Evolutionary conservation across 1,140 invertebrate genomes (phyloP), one percentile per base, ranked within the genome.

Genomic region (Ooceraea biroi): DNA sequence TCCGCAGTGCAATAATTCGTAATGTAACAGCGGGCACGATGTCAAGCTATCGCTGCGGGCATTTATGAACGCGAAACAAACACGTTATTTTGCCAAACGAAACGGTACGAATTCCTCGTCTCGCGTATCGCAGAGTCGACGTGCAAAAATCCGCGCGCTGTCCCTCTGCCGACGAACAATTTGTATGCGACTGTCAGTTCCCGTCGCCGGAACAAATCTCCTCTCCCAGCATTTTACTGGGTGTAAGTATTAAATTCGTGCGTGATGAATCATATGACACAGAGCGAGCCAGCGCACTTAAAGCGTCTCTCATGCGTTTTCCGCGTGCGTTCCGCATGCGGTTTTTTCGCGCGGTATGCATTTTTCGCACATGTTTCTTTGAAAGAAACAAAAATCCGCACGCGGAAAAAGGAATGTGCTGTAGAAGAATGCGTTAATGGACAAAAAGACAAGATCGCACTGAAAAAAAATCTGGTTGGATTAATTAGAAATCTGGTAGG

Each of bases 201-300:
- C 57, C 27, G 27, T 41, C 22, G 63, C 55, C 44, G 1, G 52
- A 22, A 71, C 46, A 85, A 86, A 83, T 83, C 52, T 50, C 14
- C 68, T 5, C 46, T 2, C 60, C 76, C 19, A 19, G 48, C 69
- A 63, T 78, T 87, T 78, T 63, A 83, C 25, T 36, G 85, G 14
- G 19, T 19, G 55, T 68, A 69, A 55, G 30, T 60, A 71, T 87
- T 87, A 72, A 88, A 88, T 87, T 87, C 48, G 63, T 61, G 52
- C 30, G 52, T 41, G 58, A 86, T 86, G 77, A 87, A 87, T 87
- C 71, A 52, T 58, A 11, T 61, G 50, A 44, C 52, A 41, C 41
- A 36, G 55, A 60, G 44, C 55, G 44, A 19, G 10, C 48, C 17
- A 12, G 7, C 69, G 69, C 58, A 52, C 60, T 68, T 76, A 52